Evolutionary conservation across 53 echinoderm and acorn worm genomes (phyloP), one percentile per base, ranked within the genome.

Genomic region (Holothuria leucospilota): DNA sequence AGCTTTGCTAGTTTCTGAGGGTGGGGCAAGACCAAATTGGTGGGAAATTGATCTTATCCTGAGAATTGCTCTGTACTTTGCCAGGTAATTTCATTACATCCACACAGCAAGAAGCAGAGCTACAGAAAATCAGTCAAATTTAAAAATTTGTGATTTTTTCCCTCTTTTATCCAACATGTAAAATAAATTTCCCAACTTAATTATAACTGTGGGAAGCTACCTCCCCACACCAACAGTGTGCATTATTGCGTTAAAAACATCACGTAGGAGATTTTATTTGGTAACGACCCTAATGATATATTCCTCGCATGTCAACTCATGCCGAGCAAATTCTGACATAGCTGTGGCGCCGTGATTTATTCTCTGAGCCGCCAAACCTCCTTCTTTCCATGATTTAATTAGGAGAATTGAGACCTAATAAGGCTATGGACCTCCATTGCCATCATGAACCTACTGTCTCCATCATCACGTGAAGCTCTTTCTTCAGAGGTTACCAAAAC

Each of bases 401-500:
- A 56, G 56, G 56, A 56, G 18, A 56, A 56, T 56, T 56, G 56
- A 56, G 56, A 56, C 56, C 56, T 56, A 56, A 16, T 56, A 56
- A 56, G 56, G 56, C 56, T 56, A 56, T 56, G 56, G 56, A 56
- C 56, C 56, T 56, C 18, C 18, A 4, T 15, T 56, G 56, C 56
- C 56, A 18, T 56, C 16, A 3, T 56, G 56, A 56, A 56, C 8
- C 15, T 56, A 18, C 56, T 56, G 56, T 56, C 56, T 56, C 16
- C 56, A 15, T 56, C 18, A 11, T 49, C 49, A 49, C 8, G 49
- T 49, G 49, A 49, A 56, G 56, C 56, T 56, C 8, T 16, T 18
- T 56, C 52, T 18, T 56, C 56, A 75, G 52, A 75, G 75, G 75
- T 75, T 75, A 75, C 24, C 49, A 75, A 75, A 75, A 75, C 75